These are phyloP conservation scores for Paracanthobrama guichenoti DNA, from an alignment of 2,113 vertebrate genomes.

Conservation along the genomic window DNA sequence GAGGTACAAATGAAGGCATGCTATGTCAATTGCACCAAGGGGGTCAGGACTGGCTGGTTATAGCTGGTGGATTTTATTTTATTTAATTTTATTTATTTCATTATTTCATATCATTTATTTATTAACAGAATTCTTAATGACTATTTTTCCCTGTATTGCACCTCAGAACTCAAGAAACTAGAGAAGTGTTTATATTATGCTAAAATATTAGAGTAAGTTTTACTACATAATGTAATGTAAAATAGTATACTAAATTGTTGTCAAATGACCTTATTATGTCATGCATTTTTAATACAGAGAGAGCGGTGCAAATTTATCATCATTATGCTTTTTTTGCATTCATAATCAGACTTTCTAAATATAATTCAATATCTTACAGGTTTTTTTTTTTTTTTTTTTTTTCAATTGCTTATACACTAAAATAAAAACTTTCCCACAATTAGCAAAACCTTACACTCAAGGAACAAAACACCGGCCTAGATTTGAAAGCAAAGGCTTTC, in stretches of 20 bases:
- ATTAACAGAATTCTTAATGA: too few relatives aligned
- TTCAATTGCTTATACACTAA: too few relatives aligned
- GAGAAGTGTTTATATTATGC: background rate
- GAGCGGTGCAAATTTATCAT: background rate
- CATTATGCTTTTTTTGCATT: slow-evolving; percentile 2
- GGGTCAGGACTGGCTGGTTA: background rate
- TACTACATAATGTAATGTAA: background rate
- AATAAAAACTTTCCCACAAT: too few relatives aligned
- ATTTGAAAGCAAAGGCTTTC: too few relatives aligned
- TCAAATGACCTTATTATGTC: background rate
- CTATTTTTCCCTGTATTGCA: background rate
- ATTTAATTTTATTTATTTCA: background rate
- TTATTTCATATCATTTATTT: background rate
- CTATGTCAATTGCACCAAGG: too few relatives aligned
- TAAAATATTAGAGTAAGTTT: background rate
- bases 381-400: too few relatives aligned
- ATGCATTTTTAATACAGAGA: background rate
- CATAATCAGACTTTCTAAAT: background rate
- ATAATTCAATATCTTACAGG: background rate
- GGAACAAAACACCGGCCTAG: too few relatives aligned
- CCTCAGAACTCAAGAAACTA: background rate
- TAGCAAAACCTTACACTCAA: too few relatives aligned
- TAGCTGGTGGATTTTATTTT: background rate
- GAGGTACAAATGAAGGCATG: background rate
- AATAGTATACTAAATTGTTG: background rate